Percentiles rank a stretch among this genome's conserved stretches.
Conservation (phyloP, 2,113 vertebrate genomes). For the Hippocampus barbouri region DNA sequence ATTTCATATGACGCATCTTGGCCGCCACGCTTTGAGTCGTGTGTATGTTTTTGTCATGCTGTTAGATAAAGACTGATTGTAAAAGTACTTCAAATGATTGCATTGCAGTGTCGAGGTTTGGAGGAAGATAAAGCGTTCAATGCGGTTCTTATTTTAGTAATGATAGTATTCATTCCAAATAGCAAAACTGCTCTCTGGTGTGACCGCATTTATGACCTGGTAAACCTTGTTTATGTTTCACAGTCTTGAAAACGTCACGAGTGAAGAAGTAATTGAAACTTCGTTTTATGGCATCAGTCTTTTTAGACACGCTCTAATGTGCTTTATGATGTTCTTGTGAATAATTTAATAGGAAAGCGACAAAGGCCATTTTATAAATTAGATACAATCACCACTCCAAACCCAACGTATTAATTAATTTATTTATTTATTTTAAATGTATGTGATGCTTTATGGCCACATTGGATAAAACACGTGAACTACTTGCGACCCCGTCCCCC, state of each 20-base stretch:
- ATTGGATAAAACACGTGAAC: conserved; percentile 46
- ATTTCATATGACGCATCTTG: too few species aligned
- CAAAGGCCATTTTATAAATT: conserved; percentile 47
- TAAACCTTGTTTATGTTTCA: not conserved
- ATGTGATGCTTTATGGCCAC: conserved; percentile 43
- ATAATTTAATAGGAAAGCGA: conserved; percentile 54
- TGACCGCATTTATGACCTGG: too few species aligned
- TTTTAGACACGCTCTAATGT: conserved; percentile 32
- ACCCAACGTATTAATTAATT: conserved; percentile 16
- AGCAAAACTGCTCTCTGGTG: too few species aligned
- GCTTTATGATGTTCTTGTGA: conserved; percentile 49
- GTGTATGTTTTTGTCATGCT: too few species aligned
- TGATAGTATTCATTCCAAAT: too few species aligned
- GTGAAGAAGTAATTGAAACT: conserved; percentile 1
- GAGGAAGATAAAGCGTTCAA: too few species aligned
- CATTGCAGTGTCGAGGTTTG: too few species aligned
- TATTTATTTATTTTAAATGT: conserved; percentile 51
- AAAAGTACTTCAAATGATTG: too few species aligned
- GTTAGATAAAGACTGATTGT: too few species aligned
- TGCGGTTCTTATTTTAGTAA: too few species aligned
- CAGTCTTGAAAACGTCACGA: not conserved
- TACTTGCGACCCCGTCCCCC: conserved; percentile 14
- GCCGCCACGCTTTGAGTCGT: too few species aligned
- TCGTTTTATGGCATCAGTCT: not conserved
- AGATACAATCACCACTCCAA: conserved; percentile 25